phyloP scores from a whole-genome alignment of 2,888 invertebrate species.

The Ornithoptera priamus region DNA sequence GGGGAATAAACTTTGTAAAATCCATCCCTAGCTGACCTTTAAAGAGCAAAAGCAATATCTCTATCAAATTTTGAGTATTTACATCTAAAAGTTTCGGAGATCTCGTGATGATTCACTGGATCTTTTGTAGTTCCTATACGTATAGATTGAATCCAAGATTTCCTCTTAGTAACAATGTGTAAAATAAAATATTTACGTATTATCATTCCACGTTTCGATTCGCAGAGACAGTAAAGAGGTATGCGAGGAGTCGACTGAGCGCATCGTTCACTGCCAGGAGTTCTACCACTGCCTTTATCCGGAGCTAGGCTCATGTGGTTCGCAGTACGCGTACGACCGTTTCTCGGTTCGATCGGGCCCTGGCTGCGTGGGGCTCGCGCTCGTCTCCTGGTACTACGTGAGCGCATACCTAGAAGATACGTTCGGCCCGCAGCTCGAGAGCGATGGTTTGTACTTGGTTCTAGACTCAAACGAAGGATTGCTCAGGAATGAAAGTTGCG shows the following conservation, averaged over 20 bases:
- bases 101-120: too few species aligned
- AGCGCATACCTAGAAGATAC: conserved; percentile 48
- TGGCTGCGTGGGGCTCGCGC: conserved; percentile 38
- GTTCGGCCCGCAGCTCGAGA: neutral
- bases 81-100: too few species aligned
- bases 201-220: neutral
- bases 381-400: conserved; percentile 60
- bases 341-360: conserved; percentile 52
- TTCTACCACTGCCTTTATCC: conserved; percentile 65
- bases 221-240: conserved; percentile 38
- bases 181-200: too few species aligned
- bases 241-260: conserved; percentile 36
- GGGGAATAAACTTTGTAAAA: too few species aligned
- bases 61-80: too few species aligned
- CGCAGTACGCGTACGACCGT: conserved; percentile 56
- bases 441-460: conserved; percentile 41
- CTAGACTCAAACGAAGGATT: neutral
- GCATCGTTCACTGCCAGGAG: conserved; percentile 52
- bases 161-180: too few species aligned
- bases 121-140: too few species aligned
- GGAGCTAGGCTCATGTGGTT: conserved; percentile 39
- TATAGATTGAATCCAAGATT: too few species aligned
- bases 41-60: too few species aligned
- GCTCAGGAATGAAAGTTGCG: too few species aligned
- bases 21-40: too few species aligned